These are phyloP conservation scores for Hermaeophaga mercurialis DNA, from an alignment of 2,888 invertebrate genomes.

Conservation along the genomic window DNA sequence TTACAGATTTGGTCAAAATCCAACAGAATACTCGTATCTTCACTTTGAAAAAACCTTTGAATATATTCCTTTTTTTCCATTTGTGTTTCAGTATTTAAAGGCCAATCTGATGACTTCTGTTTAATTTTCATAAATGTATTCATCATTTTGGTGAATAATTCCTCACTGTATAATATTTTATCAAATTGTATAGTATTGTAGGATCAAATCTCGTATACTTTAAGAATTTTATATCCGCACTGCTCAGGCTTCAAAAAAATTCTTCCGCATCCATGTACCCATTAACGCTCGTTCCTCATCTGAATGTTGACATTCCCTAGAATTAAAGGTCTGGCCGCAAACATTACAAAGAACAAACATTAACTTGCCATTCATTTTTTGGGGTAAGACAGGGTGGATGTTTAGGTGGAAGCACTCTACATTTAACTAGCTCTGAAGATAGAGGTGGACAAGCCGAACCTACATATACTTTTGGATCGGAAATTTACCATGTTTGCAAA, in stretches of 20 bases:
- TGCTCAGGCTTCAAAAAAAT: no score
- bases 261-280: constrained; percentile 20
- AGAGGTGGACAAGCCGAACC: no score
- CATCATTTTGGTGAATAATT: constrained; percentile 47
- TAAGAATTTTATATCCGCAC: no score
- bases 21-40: constrained; percentile 20
- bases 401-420: no score
- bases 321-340: constrained; percentile 43
- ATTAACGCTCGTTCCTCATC: no score
- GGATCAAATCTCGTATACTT: no score
- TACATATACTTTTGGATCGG: constrained; percentile 33
- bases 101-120: constrained; percentile 44
- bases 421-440: no score
- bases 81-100: constrained; percentile 35
- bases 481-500: constrained; percentile 44
- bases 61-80: constrained; percentile 14
- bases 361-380: constrained; percentile 37
- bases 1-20: not conserved
- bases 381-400: no score
- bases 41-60: not conserved
- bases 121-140: constrained; percentile 47
- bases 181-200: no score
- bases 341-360: constrained; percentile 50
- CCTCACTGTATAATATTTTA: constrained; percentile 38
- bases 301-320: constrained; percentile 15